A percentile compares a stretch with the other conserved stretches of the same genome.
Conservation (phyloP, 2,113 vertebrate genomes). For the Tachuris rubrigastra region DNA sequence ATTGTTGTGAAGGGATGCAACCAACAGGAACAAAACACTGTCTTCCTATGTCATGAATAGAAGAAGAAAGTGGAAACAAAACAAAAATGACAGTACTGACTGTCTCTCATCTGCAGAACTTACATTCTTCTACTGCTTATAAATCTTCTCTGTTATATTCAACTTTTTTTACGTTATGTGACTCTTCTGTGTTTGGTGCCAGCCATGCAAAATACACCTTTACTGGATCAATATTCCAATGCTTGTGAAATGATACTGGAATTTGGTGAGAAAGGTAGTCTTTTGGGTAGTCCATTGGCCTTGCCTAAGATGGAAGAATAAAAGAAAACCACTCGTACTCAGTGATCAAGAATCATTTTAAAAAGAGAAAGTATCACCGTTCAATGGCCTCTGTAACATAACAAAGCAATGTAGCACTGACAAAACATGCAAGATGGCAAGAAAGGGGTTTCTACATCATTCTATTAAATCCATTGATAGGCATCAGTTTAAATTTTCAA, state of each 20-base stretch:
- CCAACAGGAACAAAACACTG: not conserved
- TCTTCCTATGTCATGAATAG: not conserved
- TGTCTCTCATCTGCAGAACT: not conserved
- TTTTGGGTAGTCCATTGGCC: slow-evolving; percentile 90
- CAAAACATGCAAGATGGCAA: not conserved
- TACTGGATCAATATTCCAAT: slow-evolving; percentile 95
- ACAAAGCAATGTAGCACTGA: not conserved
- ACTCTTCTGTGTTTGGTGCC: slow-evolving; percentile 72
- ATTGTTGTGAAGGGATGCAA: not conserved
- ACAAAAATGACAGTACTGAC: not conserved
- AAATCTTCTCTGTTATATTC: slow-evolving; percentile 80
- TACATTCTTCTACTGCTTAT: slow-evolving; percentile 56
- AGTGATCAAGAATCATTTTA: not conserved
- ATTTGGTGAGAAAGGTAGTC: slow-evolving; percentile 92
- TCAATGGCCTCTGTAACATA: not conserved
- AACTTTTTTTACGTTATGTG: not conserved
- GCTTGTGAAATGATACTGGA: slow-evolving; percentile 97
- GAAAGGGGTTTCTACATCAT: not conserved
- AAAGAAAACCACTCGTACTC: not conserved
- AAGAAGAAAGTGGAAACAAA: not conserved
- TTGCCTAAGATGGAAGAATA: slow-evolving; percentile 79
- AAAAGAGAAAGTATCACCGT: not conserved
- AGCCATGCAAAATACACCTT: slow-evolving; percentile 90
- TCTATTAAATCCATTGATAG: not conserved
- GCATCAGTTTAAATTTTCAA: not conserved